Evolutionary conservation across 2,888 invertebrate genomes (phyloP).

Genomic region (Portevinia maculata): DNA sequence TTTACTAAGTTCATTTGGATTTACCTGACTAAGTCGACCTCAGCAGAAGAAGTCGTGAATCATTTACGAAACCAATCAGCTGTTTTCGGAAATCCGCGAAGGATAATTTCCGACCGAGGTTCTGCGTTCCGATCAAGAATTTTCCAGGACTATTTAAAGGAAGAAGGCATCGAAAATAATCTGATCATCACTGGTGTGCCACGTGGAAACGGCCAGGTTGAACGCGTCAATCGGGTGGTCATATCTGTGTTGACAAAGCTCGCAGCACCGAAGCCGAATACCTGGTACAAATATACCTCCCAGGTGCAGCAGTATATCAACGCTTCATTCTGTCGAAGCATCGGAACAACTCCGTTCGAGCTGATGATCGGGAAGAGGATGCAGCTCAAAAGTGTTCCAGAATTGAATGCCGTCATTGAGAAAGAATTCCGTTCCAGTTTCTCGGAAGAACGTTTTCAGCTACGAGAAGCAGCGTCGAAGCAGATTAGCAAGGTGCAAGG

Average conservation of each 20-base stretch:
- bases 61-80: slow-evolving; percentile 70
- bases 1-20: slow-evolving; percentile 79
- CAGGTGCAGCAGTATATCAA: slow-evolving; percentile 72
- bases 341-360: slow-evolving; percentile 11
- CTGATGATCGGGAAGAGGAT: slow-evolving; percentile 9
- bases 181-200: too few species aligned
- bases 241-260: slow-evolving; percentile 78
- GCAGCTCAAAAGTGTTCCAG: background rate
- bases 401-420: background rate
- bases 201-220: slow-evolving; percentile 79
- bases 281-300: slow-evolving; percentile 76
- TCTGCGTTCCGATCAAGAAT: slow-evolving; percentile 20
- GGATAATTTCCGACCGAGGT: slow-evolving; percentile 75
- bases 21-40: slow-evolving; percentile 76
- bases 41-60: slow-evolving; percentile 76
- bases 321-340: background rate
- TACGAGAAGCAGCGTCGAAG: background rate
- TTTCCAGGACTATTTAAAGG: slow-evolving; percentile 14
- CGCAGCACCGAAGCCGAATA: slow-evolving; percentile 76
- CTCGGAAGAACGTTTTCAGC: background rate
- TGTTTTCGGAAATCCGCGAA: slow-evolving; percentile 64
- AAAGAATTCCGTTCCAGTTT: background rate
- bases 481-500: slow-evolving; percentile 19
- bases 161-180: slow-evolving; percentile 13
- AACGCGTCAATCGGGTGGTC: slow-evolving; percentile 77